Base-by-base conservation (phyloP, 2,888 invertebrate species). In the Drosophila mimica region DNA sequence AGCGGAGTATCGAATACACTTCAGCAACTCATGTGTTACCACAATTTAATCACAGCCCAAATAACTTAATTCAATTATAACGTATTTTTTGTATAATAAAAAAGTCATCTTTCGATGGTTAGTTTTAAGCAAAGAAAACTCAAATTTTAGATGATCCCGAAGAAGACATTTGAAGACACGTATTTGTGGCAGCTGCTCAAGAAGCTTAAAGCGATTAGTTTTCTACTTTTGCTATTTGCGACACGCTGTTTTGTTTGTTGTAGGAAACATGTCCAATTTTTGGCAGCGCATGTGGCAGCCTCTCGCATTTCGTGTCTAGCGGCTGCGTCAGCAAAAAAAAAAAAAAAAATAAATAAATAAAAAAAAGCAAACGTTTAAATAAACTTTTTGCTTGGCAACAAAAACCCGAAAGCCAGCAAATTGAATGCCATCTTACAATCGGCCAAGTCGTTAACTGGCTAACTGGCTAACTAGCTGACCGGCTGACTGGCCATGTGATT, bases 331-430 rank as follows among this genome's bases (percentile, higher is more conserved):
- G 72, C 54, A n/a, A 15, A 13, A 43, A 40, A 46, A 7, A 43
- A 43, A 5, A n/a, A 6, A 13, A 15, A 25, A 17, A 17, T 8
- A 38, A 38, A 38, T 34, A 38, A 38, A 17, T 38, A 25, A 33
- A 33, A 33, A 33, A n/a, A 83, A 56, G 25, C 3, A 69, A 68
- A 33, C 48, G 40, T 30, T 69, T 40, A 58, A 58, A 9, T 54
- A 53, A 69, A 79, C 48, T 67, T 69, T 88, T 77, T 53, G 87
- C 81, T 56, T 83, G 52, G 89, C 82, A 88, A 88, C 88, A 25
- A 48, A 54, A 36, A 13, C 25, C 28, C 17, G 8, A 70, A 63
- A 78, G 38, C 51, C 17, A 17, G 30, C 20, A 20, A 31, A 34
- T 20, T 48, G 51, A 59, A 56, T 56, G 34, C 33, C 40, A 54